Percentiles rank a stretch among this genome's conserved stretches.
These are phyloP conservation scores for Aromia moschata DNA, from an alignment of 2,888 invertebrate genomes.

Conservation along the genomic window DNA sequence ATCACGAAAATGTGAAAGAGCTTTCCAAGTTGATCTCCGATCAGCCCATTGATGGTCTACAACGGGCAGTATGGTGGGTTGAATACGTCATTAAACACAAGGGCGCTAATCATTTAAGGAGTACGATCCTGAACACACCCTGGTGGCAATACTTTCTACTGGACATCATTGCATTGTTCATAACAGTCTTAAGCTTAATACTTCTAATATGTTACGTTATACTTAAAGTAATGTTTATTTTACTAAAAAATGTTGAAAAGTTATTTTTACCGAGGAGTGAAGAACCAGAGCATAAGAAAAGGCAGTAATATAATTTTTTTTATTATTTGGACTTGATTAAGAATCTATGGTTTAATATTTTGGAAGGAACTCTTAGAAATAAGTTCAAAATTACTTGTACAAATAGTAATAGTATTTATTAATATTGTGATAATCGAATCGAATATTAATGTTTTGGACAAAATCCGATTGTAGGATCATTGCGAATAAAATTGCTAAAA, in stretches of 20 bases:
- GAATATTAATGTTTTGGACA: too few relatives aligned
- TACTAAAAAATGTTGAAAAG: neutral
- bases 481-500: too few relatives aligned
- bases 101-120: conserved; percentile 62
- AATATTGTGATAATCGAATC: too few relatives aligned
- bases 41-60: conserved; percentile 41
- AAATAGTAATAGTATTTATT: too few relatives aligned
- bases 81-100: conserved; percentile 64
- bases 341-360: too few relatives aligned
- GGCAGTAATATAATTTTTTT: neutral
- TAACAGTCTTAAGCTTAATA: conserved; percentile 12
- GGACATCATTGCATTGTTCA: conserved; percentile 53
- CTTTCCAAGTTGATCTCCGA: conserved; percentile 39
- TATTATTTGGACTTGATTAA: too few relatives aligned
- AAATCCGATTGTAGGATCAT: too few relatives aligned
- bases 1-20: conserved; percentile 40
- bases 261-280: neutral
- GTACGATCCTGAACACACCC: conserved; percentile 60
- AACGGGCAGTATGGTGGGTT: conserved; percentile 56
- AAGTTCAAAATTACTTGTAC: too few relatives aligned
- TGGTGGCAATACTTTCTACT: conserved; percentile 62
- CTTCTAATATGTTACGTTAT: neutral
- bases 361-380: too few relatives aligned
- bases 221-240: neutral
- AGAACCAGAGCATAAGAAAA: conserved; percentile 8